Conservation (phyloP, 2,797 vertebrate genomes). For the Clarias fuscus region DNA sequence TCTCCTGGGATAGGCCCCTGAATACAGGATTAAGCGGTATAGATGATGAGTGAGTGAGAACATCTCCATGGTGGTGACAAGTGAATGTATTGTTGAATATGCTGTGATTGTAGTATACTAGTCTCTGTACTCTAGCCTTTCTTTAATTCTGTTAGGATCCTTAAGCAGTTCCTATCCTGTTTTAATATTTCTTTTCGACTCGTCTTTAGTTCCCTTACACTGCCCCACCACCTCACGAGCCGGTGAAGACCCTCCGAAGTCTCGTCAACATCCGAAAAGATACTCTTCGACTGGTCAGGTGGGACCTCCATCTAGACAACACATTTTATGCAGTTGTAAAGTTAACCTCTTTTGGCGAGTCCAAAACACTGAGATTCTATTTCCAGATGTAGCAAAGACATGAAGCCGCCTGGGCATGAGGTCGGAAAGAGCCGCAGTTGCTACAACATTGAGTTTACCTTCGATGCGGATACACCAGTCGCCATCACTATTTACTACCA, state of each 20-base stretch:
- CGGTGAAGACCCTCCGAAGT: slow-evolving; percentile 95
- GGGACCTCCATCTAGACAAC: slow-evolving; percentile 50
- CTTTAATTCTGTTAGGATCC: background rate
- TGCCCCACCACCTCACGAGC: slow-evolving; percentile 94
- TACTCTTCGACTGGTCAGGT: slow-evolving; percentile 93
- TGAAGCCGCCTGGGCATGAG: slow-evolving; percentile 86
- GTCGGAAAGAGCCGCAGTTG: slow-evolving; percentile 78
- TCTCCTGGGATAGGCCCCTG: too few relatives aligned
- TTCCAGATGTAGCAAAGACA: slow-evolving; percentile 87
- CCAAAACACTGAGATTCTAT: background rate
- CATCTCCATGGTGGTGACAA: background rate
- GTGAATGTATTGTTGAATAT: background rate
- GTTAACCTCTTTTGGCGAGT: background rate
- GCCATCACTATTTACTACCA: slow-evolving; percentile 99
- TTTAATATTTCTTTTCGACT: background rate
- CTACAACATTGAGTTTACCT: slow-evolving; percentile 98
- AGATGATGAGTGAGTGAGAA: too few relatives aligned
- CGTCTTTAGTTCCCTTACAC: slow-evolving; percentile 89
- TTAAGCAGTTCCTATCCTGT: background rate
- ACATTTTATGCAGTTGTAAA: background rate
- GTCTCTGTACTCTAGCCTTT: background rate
- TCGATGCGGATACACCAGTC: slow-evolving; percentile 91
- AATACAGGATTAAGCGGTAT: too few relatives aligned
- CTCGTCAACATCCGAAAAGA: slow-evolving; percentile 98
- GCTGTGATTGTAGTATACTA: background rate